A percentile compares a stretch with the other conserved stretches of the same genome.
These are phyloP conservation scores for Tyto alba DNA, from an alignment of 2,113 vertebrate genomes.

Conservation along the genomic window DNA sequence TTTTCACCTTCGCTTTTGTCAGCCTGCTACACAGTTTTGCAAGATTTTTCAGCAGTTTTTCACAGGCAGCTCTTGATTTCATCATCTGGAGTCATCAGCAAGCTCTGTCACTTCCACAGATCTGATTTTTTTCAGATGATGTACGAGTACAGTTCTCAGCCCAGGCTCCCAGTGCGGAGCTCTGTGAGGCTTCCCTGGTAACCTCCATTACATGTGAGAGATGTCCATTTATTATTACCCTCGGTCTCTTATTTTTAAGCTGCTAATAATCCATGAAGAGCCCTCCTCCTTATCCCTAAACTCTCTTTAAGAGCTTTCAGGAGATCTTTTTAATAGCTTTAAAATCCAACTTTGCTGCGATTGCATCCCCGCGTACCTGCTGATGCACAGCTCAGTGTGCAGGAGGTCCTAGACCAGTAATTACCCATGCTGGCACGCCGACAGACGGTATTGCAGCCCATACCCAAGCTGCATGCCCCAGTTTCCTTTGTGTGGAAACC, in stretches of 20 bases:
- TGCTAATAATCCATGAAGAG: neutral
- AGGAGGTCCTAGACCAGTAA: neutral
- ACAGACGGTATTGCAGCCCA: neutral
- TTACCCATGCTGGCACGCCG: neutral
- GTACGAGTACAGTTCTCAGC: neutral
- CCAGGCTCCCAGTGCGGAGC: neutral
- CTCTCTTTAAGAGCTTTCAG: constrained; percentile 4
- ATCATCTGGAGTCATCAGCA: neutral
- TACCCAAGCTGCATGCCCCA: constrained; percentile 5
- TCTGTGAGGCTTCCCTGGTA: neutral
- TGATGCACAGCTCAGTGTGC: neutral
- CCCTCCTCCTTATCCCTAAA: neutral
- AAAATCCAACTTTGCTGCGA: neutral
- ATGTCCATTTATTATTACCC: neutral
- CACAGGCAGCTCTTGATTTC: neutral
- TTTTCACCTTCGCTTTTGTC: neutral
- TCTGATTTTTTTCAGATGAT: neutral
- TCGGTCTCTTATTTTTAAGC: constrained; percentile 11
- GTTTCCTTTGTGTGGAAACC: constrained; percentile 40
- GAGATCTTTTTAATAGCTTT: constrained; percentile 32
- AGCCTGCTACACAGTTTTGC: neutral
- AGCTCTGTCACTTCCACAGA: neutral
- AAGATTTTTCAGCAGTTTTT: neutral
- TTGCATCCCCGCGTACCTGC: neutral
- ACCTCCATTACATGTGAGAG: neutral